phyloP scores from a whole-genome alignment of 2,797 vertebrate genomes.

The Mormyrops boulengeri region DNA sequence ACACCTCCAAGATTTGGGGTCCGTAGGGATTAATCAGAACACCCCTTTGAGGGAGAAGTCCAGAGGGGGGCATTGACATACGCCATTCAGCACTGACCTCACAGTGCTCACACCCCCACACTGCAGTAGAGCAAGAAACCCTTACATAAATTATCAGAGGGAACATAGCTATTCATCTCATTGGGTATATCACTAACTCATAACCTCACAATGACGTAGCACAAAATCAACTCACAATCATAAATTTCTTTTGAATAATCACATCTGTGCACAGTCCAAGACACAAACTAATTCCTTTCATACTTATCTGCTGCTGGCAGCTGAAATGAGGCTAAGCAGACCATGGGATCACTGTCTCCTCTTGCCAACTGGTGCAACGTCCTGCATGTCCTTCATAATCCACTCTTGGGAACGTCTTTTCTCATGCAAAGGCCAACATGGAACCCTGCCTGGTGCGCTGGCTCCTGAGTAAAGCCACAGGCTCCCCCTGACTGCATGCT shows the following conservation, averaged over 20 bases:
- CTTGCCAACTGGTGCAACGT: neutral
- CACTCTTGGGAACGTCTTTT: neutral
- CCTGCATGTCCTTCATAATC: neutral
- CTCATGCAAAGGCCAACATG: neutral
- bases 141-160: neutral
- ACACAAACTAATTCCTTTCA: neutral
- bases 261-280: neutral
- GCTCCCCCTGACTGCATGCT: neutral
- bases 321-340: neutral
- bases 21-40: neutral
- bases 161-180: neutral
- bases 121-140: neutral
- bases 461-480: neutral
- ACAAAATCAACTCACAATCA: neutral
- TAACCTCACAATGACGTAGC: neutral
- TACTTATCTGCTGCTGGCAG: neutral
- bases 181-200: neutral
- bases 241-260: neutral
- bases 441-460: neutral
- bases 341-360: neutral
- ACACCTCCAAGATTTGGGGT: neutral
- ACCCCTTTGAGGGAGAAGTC: neutral
- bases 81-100: neutral
- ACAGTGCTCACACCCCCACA: neutral
- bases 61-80: neutral